These are phyloP conservation scores for Radopholus similis DNA, from an alignment of 1,140 invertebrate species.

Conservation along the genomic window DNA sequence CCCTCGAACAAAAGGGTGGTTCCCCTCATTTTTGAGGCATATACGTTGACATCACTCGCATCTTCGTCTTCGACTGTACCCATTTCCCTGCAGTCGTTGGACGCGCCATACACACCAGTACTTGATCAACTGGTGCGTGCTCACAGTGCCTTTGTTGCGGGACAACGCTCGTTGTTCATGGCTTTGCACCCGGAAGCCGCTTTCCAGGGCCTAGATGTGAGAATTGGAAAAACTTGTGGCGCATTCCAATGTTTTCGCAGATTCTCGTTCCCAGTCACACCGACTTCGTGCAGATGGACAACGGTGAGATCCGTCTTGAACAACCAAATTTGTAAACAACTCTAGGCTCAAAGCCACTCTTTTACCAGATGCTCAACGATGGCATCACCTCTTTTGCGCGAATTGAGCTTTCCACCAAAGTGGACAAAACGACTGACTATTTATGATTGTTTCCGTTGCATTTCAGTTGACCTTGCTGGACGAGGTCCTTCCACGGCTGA, in stretches of 20 bases:
- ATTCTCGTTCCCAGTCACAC: neutral
- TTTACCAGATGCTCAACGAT: neutral
- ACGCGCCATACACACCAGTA: no score
- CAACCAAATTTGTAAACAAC: no score
- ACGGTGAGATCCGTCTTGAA: no score
- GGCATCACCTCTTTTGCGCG: neutral
- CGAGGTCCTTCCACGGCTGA: neutral
- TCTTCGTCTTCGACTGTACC: neutral
- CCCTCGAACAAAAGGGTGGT: neutral
- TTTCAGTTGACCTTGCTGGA: neutral
- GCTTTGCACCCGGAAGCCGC: neutral
- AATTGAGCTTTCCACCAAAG: neutral
- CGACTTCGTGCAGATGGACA: no score
- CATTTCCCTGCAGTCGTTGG: no score
- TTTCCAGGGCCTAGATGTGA: neutral
- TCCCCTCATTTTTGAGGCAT: neutral
- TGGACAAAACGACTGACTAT: no score
- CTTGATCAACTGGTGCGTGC: neutral
- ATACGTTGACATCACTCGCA: no score
- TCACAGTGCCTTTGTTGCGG: neutral
- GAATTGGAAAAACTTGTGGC: no score
- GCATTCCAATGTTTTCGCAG: neutral
- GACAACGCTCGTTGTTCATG: neutral
- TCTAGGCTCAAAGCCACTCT: neutral
- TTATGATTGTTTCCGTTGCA: neutral